phyloP scores from a whole-genome alignment of 2,797 vertebrate genomes.

The Onychomys leucogaster region DNA sequence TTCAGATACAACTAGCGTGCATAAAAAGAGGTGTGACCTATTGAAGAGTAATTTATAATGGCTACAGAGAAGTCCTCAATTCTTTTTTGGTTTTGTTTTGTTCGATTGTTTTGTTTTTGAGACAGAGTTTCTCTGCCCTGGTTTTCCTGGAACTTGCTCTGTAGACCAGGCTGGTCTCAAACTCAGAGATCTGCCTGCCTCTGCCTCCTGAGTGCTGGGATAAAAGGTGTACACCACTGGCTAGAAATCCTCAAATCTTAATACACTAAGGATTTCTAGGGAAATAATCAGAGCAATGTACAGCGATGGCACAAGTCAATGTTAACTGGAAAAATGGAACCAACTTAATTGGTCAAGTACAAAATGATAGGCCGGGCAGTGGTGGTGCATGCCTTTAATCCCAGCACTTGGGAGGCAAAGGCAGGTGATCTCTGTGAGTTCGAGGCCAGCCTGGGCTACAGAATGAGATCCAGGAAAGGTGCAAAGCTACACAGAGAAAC shows the following conservation, averaged over 20 bases:
- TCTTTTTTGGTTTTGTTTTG: not conserved
- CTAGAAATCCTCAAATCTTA: slow-evolving; percentile 60
- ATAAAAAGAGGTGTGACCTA: slow-evolving; percentile 7
- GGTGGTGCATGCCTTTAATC: too few relatives aligned
- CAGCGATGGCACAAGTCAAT: not conserved
- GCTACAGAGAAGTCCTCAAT: slow-evolving; percentile 22
- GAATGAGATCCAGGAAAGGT: too few relatives aligned
- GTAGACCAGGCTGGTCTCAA: not conserved
- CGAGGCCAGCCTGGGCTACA: too few relatives aligned
- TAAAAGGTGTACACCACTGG: not conserved
- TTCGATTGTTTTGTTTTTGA: not conserved
- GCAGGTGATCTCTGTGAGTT: too few relatives aligned
- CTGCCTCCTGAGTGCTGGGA: not conserved
- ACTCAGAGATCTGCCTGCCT: not conserved
- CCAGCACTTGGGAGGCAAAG: too few relatives aligned
- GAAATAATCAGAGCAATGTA: slow-evolving; percentile 40
- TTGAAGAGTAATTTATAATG: slow-evolving; percentile 54
- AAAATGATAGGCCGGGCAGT: too few relatives aligned
- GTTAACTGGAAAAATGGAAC: slow-evolving; percentile 43
- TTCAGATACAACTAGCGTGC: slow-evolving; percentile 3
- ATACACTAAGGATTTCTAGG: slow-evolving; percentile 45
- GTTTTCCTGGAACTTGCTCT: not conserved
- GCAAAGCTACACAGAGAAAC: too few relatives aligned
- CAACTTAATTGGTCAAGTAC: slow-evolving; percentile 3
- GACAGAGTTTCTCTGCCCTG: not conserved